These are phyloP conservation scores for Ennomos fuscantarius DNA, from an alignment of 2,888 invertebrate species.

Conservation along the genomic window DNA sequence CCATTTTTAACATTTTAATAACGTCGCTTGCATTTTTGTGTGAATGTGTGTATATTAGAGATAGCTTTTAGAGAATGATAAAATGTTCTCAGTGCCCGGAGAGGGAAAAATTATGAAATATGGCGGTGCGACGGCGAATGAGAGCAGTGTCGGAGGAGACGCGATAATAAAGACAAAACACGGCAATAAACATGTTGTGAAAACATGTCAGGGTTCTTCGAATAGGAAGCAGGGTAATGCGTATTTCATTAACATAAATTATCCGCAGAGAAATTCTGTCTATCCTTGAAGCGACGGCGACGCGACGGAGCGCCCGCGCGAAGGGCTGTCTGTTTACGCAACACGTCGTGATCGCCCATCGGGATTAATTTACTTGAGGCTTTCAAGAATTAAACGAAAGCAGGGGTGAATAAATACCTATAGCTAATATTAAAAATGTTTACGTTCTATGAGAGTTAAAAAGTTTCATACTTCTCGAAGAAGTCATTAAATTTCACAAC, in stretches of 20 bases:
- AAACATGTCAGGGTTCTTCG: conserved; percentile 68
- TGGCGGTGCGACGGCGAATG: conserved; percentile 46
- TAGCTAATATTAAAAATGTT: conserved; percentile 33
- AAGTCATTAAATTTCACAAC: conserved; percentile 68
- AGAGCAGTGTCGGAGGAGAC: conserved; percentile 65
- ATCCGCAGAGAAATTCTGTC: conserved; percentile 67
- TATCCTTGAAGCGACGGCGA: conserved; percentile 52
- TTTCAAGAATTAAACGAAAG: conserved; percentile 54
- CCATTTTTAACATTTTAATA: conserved; percentile 51
- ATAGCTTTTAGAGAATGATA: conserved; percentile 60
- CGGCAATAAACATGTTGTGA: conserved; percentile 72
- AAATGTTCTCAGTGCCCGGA: conserved; percentile 53
- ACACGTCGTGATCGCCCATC: conserved; percentile 64
- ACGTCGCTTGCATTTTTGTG: conserved; percentile 42
- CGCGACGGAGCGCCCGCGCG: conserved; percentile 48
- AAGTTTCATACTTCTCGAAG: conserved; percentile 45
- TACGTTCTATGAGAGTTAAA: conserved; percentile 42
- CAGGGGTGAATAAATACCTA: conserved; percentile 38
- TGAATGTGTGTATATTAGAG: conserved; percentile 50
- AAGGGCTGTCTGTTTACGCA: conserved; percentile 66
- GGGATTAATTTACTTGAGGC: conserved; percentile 69
- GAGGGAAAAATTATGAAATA: conserved; percentile 65
- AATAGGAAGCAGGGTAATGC: conserved; percentile 75
- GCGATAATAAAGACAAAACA: conserved; percentile 76
- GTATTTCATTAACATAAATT: conserved; percentile 83